These are phyloP conservation scores for Hycleus phaleratus DNA, from an alignment of 1,140 invertebrate species.

Conservation along the genomic window DNA sequence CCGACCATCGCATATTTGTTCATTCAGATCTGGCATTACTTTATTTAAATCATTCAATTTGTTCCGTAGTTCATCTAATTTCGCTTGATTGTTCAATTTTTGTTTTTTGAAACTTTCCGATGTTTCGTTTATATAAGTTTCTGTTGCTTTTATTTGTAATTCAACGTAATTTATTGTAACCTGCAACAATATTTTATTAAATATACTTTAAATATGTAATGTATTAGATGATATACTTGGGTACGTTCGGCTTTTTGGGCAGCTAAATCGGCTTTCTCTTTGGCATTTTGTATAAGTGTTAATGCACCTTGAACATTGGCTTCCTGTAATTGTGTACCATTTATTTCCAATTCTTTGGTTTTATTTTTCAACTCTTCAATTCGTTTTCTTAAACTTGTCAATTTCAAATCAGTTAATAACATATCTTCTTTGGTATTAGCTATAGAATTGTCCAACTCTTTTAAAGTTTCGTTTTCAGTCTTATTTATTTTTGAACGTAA, in stretches of 20 bases:
- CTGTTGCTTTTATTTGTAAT: conserved; percentile 72
- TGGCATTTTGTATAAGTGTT: conserved; percentile 74
- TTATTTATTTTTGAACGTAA: conserved; percentile 45
- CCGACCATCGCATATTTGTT: conserved; percentile 72
- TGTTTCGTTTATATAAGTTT: conserved; percentile 66
- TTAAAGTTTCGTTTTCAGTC: conserved; percentile 48
- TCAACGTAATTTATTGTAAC: conserved; percentile 60
- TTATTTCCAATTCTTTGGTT: conserved; percentile 68
- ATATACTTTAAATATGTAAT: not conserved
- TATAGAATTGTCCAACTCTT: conserved; percentile 54
- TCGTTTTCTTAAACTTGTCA: conserved; percentile 65
- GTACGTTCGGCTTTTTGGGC: conserved; percentile 59
- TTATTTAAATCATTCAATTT: conserved; percentile 60
- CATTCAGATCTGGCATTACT: conserved; percentile 77
- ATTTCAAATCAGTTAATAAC: conserved; percentile 64
- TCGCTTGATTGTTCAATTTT: conserved; percentile 59
- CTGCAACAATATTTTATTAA: conserved; percentile 46
- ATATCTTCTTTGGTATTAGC: conserved; percentile 72
- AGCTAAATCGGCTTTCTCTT: conserved; percentile 61
- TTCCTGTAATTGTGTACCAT: conserved; percentile 87
- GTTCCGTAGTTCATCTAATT: conserved; percentile 54
- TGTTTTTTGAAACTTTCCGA: conserved; percentile 61
- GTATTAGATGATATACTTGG: conserved; percentile 30
- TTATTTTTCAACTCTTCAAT: conserved; percentile 64
- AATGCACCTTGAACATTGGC: conserved; percentile 91